Base-by-base conservation (phyloP, 2,797 vertebrate genomes). In the Pangasius krempfi region DNA sequence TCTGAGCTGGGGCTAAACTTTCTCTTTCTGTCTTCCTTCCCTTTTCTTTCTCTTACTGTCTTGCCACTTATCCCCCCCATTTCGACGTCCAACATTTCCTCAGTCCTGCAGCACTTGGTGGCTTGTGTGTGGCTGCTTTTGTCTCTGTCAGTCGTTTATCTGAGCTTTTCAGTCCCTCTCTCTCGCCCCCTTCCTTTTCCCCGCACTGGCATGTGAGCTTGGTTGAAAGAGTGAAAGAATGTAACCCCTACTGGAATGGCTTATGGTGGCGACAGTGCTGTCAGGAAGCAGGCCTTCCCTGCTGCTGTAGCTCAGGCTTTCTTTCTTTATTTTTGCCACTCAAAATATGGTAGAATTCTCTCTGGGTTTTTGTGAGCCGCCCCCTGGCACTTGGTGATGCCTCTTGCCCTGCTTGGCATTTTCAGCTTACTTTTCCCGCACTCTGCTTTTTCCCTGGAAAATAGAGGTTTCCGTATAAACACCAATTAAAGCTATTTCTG, bases 221-320 rank as follows among this genome's bases (percentile, higher is more conserved):
- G 85, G 83, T 87, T 91, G 89, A 54, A 86, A 87, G 86, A 87
- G 33, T 79, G 86, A 91, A 92, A 92, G 92, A 92, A 92, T 92
- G 92, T 92, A 91, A 91, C 90, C 92, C 89, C 78, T 83, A 81
- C 78, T 86, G 88, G 90, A 89, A 85, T 80, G 73, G 88, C 85
- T 92, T 88, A 84, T 79, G 68, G 89, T 66, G 82, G 88, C 79
- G 86, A 87, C 73, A 84, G 75, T 76, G 85, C 90, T 86, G 86
- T 87, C 90, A 68, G 86, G 89, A 89, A 85, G 80, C 80, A 47
- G 47, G 84, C 80, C 89, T 90, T 91, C 90, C 87, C 86, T 64
- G 54, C 86, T 30, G 83, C 64, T 89, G 58, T 68, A 89, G 86
- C 70, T 40, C 66, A 86, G 73, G 56, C 83, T 76, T 87, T 87